Percentiles rank a stretch among this genome's conserved stretches.
Conservation (phyloP, 2,888 invertebrate species). For the Apodemia hepburni region DNA sequence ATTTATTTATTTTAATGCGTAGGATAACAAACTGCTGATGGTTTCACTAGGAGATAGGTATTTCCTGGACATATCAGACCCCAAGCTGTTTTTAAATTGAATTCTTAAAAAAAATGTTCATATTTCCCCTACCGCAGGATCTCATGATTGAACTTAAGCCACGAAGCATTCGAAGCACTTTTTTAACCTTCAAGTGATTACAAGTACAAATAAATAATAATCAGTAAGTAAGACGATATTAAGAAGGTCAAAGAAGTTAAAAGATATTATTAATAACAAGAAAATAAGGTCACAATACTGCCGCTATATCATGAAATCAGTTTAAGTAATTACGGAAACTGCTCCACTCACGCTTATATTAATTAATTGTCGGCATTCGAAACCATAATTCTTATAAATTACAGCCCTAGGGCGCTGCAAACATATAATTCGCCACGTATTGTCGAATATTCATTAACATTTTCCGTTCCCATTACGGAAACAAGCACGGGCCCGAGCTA, state of each 20-base stretch:
- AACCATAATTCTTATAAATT: constrained; percentile 53
- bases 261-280: not conserved
- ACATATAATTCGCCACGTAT: constrained; percentile 55
- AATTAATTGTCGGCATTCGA: constrained; percentile 48
- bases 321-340: constrained; percentile 21
- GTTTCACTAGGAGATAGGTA: no score
- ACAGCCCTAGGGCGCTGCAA: constrained; percentile 40
- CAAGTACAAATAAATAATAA: no score
- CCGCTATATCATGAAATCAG: constrained; percentile 9
- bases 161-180: no score
- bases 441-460: constrained; percentile 66
- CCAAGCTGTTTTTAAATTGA: no score
- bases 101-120: no score
- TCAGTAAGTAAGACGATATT: not conserved
- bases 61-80: no score
- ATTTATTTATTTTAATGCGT: no score
- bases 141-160: no score
- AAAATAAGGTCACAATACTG: not conserved
- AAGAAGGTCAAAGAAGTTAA: not conserved
- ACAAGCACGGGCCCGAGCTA: constrained; percentile 52
- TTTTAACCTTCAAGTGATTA: no score
- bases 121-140: no score
- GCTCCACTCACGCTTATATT: constrained; percentile 26
- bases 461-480: constrained; percentile 71
- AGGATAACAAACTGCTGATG: no score